A percentile compares a stretch with the other conserved stretches of the same genome.
Conservation (phyloP, 2,888 invertebrate species). For the Halocaridina rubra region DNA sequence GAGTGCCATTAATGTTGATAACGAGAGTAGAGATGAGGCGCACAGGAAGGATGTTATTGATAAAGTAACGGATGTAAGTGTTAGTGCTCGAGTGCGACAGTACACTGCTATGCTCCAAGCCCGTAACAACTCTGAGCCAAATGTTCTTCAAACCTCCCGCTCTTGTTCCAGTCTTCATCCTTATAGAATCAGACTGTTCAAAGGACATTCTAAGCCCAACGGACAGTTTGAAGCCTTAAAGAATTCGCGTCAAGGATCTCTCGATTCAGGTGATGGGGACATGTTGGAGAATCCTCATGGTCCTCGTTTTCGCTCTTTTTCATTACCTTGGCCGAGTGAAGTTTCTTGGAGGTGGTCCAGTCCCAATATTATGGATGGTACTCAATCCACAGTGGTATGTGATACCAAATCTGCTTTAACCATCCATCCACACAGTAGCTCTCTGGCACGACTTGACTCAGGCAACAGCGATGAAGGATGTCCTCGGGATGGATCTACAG, state of each 20-base stretch:
- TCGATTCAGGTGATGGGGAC: constrained; percentile 28
- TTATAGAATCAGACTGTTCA: background rate
- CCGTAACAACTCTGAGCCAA: background rate
- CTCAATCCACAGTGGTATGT: background rate
- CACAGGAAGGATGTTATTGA: background rate
- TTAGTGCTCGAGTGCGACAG: constrained; percentile 23
- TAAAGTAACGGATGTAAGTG: constrained; percentile 23
- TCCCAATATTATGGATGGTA: constrained; percentile 9
- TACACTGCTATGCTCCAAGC: constrained; percentile 41
- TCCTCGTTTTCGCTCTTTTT: background rate
- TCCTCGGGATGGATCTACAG: constrained; percentile 23
- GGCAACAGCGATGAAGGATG: constrained; percentile 54
- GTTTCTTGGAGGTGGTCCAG: constrained; percentile 31
- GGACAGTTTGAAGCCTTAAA: background rate
- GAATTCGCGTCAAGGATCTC: constrained; percentile 2
- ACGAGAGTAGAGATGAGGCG: background rate
- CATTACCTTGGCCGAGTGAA: constrained; percentile 35
- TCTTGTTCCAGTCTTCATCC: constrained; percentile 26
- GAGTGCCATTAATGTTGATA: background rate
- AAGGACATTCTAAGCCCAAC: background rate
- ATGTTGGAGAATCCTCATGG: background rate
- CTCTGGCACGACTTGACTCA: constrained; percentile 43
- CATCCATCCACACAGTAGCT: constrained; percentile 12
- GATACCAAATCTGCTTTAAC: background rate
- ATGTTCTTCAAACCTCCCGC: background rate